Percentiles rank a stretch among this genome's conserved stretches.
Conservation (phyloP, 2,113 vertebrate species). For the Aythya baeri region DNA sequence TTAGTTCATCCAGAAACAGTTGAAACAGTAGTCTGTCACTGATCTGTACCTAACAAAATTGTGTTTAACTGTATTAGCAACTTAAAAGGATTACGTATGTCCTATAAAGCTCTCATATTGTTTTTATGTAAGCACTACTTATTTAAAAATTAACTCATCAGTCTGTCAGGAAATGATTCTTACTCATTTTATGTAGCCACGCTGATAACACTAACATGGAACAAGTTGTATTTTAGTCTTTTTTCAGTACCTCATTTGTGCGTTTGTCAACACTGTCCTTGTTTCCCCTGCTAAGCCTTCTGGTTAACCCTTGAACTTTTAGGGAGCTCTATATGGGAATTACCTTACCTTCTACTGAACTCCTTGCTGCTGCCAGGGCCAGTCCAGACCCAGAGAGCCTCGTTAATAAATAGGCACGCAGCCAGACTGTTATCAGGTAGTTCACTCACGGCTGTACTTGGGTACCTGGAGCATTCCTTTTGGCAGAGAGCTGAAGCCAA, state of each 20-base stretch:
- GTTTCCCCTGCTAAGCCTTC: rapidly evolving
- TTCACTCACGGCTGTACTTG: not conserved
- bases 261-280: not conserved
- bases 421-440: not conserved
- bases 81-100: not conserved
- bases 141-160: not conserved
- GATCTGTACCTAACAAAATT: not conserved
- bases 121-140: not conserved
- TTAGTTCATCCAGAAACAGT: not conserved
- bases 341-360: not conserved
- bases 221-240: not conserved
- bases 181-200: not conserved
- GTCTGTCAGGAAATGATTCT: not conserved
- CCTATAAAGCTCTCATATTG: not conserved
- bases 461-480: not conserved
- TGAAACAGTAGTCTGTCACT: not conserved
- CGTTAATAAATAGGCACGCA: not conserved
- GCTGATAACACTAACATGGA: not conserved
- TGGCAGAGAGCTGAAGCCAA: not conserved
- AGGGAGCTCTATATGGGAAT: not conserved
- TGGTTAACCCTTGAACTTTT: not conserved
- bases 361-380: not conserved
- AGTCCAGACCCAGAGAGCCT: not conserved
- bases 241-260: not conserved
- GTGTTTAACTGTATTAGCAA: not conserved